A percentile compares a stretch with the other conserved stretches of the same genome.
Evolutionary conservation across 2,797 vertebrate genomes (phyloP).

Genomic region (Clarias platycephalus): DNA sequence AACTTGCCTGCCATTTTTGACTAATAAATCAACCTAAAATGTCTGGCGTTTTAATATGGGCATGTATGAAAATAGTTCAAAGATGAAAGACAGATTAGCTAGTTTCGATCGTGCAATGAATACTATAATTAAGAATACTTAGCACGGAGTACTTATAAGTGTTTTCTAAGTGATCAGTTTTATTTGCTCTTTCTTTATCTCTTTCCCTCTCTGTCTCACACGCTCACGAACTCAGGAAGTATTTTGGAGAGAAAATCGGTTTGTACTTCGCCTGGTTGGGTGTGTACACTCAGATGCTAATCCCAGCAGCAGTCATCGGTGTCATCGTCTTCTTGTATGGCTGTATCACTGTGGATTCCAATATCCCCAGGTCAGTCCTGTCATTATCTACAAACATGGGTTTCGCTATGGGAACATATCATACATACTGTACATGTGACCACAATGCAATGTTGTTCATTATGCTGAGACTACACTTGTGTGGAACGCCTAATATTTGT

Average conservation of each 20-base stretch:
- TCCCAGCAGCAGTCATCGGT: conserved; percentile 90
- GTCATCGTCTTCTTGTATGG: conserved; percentile 95
- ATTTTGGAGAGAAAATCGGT: conserved; percentile 96
- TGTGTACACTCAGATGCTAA: conserved; percentile 97
- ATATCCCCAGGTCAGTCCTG: conserved; percentile 87
- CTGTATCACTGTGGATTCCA: conserved; percentile 88
- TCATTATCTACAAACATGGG: not conserved
- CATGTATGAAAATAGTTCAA: not conserved
- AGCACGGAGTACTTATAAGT: not conserved
- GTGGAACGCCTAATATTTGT: not conserved
- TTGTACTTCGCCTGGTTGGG: conserved; percentile 98
- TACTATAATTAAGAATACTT: not conserved
- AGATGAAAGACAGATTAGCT: not conserved
- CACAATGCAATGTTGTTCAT: not conserved
- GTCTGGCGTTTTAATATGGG: too few relatives aligned
- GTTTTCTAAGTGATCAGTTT: not conserved
- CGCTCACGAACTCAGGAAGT: conserved; percentile 78
- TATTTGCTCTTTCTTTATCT: not conserved
- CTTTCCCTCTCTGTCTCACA: not conserved
- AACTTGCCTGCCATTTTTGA: not conserved
- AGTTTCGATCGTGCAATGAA: not conserved
- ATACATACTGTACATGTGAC: not conserved
- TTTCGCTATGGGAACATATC: not conserved
- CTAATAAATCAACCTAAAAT: not conserved
- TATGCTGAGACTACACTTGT: not conserved